Evolutionary conservation across 2,888 invertebrate genomes (phyloP).

Genomic region (Mythimna albipuncta): DNA sequence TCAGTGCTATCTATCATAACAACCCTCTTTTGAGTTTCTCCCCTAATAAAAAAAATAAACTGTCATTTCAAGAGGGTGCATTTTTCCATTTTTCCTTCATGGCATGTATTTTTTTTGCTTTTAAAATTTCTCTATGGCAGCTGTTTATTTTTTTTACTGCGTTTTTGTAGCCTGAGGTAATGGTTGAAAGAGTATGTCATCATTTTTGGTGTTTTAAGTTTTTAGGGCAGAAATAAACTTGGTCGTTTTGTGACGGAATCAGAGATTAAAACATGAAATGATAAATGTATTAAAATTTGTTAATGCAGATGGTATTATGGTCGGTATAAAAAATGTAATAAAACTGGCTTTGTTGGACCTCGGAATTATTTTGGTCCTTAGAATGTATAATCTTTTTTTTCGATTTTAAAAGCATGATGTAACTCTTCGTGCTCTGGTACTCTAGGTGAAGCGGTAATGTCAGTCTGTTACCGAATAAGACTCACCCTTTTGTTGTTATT

Average conservation of each 20-base stretch:
- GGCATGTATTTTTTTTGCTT: constrained; percentile 34
- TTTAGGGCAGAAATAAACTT: constrained; percentile 31
- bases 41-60: constrained; percentile 64
- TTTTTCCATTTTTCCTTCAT: constrained; percentile 55
- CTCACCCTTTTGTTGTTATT: too few relatives aligned
- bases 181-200: constrained; percentile 37
- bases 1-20: constrained; percentile 61
- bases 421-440: too few relatives aligned
- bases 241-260: not conserved
- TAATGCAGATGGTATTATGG: not conserved
- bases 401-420: too few relatives aligned
- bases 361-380: not conserved
- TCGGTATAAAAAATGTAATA: not conserved
- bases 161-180: constrained; percentile 45
- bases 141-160: constrained; percentile 48
- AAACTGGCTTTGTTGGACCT: not conserved
- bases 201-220: constrained; percentile 40
- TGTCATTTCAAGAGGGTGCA: constrained; percentile 60
- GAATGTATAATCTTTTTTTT: too few relatives aligned
- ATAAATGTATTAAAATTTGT: not conserved
- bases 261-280: constrained; percentile 15
- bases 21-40: constrained; percentile 51
- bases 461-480: too few relatives aligned
- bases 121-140: constrained; percentile 41
- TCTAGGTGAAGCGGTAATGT: too few relatives aligned